phyloP scores from a whole-genome alignment of 2,888 invertebrate species.

The Bruchidius siliquastri region DNA sequence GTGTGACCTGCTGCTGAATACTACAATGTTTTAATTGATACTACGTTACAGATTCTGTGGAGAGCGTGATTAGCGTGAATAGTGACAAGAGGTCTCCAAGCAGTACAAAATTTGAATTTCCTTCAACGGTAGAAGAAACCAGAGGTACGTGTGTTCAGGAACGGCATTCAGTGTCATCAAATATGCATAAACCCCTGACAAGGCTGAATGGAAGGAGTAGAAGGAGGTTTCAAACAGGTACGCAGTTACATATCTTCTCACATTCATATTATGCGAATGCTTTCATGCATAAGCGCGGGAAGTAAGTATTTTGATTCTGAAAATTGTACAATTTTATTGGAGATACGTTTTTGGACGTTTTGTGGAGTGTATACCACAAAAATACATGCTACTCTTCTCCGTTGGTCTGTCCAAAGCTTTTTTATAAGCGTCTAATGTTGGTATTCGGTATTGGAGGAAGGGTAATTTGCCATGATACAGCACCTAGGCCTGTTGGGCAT shows the following conservation, averaged over 20 bases:
- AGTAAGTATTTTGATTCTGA: too few relatives aligned
- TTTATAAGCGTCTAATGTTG: too few relatives aligned
- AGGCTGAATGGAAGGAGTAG: neutral
- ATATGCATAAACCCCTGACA: neutral
- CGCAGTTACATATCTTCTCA: neutral
- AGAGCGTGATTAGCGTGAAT: slow-evolving; percentile 63
- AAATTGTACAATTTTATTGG: too few relatives aligned
- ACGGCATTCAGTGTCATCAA: neutral
- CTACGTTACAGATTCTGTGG: slow-evolving; percentile 61
- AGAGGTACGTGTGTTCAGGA: neutral
- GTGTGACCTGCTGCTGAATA: too few relatives aligned
- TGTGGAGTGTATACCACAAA: too few relatives aligned
- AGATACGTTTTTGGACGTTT: too few relatives aligned
- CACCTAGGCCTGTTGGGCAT: too few relatives aligned
- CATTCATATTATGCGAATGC: neutral
- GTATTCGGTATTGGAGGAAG: too few relatives aligned
- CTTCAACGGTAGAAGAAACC: slow-evolving; percentile 12
- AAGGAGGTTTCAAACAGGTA: slow-evolving; percentile 1
- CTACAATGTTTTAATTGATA: neutral
- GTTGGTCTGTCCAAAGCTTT: too few relatives aligned
- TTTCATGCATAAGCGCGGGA: too few relatives aligned
- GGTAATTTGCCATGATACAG: too few relatives aligned
- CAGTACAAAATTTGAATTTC: slow-evolving; percentile 29
- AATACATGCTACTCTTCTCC: too few relatives aligned
- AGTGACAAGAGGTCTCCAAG: slow-evolving; percentile 15